A percentile compares a stretch with the other conserved stretches of the same genome.
These are phyloP conservation scores for Globia sparganii DNA, from an alignment of 2,888 invertebrate genomes.

Conservation along the genomic window DNA sequence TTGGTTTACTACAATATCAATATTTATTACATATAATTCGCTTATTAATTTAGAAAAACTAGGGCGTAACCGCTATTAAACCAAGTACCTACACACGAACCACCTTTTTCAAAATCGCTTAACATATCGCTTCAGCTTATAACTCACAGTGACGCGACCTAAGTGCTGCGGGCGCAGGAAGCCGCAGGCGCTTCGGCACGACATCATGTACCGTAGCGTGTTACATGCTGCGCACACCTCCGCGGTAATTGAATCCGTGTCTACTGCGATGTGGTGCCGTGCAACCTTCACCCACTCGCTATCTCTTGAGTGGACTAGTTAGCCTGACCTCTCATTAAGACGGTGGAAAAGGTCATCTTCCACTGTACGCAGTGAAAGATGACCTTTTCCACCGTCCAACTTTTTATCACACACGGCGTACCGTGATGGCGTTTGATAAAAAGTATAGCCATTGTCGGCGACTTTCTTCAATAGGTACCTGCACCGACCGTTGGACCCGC, in stretches of 20 bases:
- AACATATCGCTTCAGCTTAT: conserved; percentile 58
- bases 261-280: conserved; percentile 74
- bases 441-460: not conserved
- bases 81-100: not conserved
- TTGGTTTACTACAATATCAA: not conserved
- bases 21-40: not conserved
- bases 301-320: conserved; percentile 38
- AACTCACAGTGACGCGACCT: conserved; percentile 65
- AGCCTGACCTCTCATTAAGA: conserved; percentile 14
- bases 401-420: too few species aligned
- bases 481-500: not conserved
- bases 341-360: conserved; percentile 2
- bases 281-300: conserved; percentile 68
- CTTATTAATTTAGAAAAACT: not conserved
- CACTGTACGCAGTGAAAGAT: too few species aligned
- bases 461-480: not conserved
- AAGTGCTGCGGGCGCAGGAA: conserved; percentile 85
- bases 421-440: not conserved
- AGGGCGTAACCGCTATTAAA: not conserved
- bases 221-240: conserved; percentile 81
- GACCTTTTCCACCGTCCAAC: too few species aligned
- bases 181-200: conserved; percentile 81
- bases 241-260: conserved; percentile 84
- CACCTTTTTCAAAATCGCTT: not conserved
- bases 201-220: conserved; percentile 77